Evolutionary conservation across 2,113 vertebrate species (phyloP).

Genomic region (Grammomys surdaster): DNA sequence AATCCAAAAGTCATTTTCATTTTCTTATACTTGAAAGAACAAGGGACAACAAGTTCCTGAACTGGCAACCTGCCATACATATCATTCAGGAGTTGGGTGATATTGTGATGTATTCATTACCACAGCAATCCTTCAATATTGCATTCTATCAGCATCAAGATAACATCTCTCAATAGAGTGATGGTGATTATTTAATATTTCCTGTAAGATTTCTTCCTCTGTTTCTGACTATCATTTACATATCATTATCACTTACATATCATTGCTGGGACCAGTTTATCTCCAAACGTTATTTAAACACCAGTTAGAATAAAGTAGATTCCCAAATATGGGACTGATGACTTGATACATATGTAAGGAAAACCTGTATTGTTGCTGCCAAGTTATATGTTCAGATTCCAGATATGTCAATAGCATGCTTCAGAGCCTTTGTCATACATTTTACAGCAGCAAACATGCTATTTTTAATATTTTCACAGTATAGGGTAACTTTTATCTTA

Average conservation of each 20-base stretch:
- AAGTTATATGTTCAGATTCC: slow-evolving; percentile 6
- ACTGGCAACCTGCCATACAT: too few species aligned
- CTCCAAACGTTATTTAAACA: not conserved
- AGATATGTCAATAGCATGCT: not conserved
- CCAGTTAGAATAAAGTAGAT: not conserved
- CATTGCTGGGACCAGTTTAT: not conserved
- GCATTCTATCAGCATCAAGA: not conserved
- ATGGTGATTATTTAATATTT: not conserved
- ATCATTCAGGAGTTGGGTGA: too few species aligned
- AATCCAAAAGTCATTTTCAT: not conserved
- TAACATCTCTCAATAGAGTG: too few species aligned
- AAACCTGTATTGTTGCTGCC: not conserved
- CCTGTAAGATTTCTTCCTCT: not conserved
- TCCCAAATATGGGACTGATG: not conserved
- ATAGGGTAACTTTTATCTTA: not conserved
- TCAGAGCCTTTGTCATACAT: not conserved
- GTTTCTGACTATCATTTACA: not conserved
- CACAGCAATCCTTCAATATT: not conserved
- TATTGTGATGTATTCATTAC: not conserved
- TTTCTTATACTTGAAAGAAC: not conserved
- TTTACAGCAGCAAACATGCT: not conserved
- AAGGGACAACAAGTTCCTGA: too few species aligned
- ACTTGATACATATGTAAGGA: not conserved
- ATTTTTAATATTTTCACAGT: not conserved
- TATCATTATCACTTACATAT: too few species aligned